Conservation (phyloP, 1,140 invertebrate genomes). For the Lordiphosa mommai region DNA sequence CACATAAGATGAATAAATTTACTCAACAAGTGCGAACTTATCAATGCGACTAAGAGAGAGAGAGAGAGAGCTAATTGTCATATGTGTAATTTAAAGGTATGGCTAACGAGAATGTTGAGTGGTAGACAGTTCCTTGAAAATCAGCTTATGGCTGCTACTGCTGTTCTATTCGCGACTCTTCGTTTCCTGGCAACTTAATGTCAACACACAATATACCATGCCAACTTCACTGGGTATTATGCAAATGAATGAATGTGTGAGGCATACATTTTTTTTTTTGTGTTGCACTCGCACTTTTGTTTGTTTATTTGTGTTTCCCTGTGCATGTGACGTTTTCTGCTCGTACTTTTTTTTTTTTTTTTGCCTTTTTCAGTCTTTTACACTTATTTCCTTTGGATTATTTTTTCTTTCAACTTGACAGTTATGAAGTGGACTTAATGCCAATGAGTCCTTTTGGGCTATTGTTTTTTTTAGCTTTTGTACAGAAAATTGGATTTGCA, state of each 20-base stretch:
- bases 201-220: conserved; percentile 14
- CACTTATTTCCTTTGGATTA: conserved; percentile 3
- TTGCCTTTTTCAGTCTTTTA: conserved; percentile 3
- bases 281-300: conserved; percentile 1
- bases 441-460: conserved; percentile 21
- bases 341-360: conserved; percentile 6
- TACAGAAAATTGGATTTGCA: conserved; percentile 35
- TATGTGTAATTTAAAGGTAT: conserved; percentile 31
- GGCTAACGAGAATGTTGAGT: conserved; percentile 12
- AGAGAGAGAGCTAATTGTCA: conserved; percentile 26
- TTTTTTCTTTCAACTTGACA: conserved; percentile 14
- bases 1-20: conserved; percentile 29
- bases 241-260: conserved; percentile 23
- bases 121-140: conserved; percentile 4
- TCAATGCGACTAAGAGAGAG: conserved; percentile 15
- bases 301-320: conserved; percentile 16
- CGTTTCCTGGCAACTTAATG: conserved; percentile 34
- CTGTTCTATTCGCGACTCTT: neutral
- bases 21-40: conserved; percentile 15
- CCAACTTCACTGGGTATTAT: conserved; percentile 22
- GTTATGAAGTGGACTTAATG: conserved; percentile 41
- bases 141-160: conserved; percentile 16
- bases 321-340: conserved; percentile 11
- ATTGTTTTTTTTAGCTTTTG: conserved; percentile 9
- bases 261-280: conserved; percentile 11